These are phyloP conservation scores for Formica aserva DNA, from an alignment of 2,888 invertebrate genomes.

Conservation along the genomic window DNA sequence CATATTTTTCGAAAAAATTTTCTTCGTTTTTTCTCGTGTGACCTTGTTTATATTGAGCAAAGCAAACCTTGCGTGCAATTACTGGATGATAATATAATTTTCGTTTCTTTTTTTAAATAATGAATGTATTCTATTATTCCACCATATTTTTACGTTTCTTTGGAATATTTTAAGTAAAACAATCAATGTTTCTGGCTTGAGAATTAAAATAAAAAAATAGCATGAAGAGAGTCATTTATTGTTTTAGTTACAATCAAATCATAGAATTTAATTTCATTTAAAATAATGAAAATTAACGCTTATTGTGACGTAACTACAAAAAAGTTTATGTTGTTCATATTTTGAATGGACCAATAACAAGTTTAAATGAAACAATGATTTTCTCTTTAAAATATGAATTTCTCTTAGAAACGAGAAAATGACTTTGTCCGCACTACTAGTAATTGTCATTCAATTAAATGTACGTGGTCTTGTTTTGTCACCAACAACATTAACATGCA, in stretches of 20 bases:
- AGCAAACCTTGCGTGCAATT: constrained; percentile 28
- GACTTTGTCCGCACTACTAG: background rate
- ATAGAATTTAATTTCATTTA: background rate
- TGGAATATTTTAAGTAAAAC: background rate
- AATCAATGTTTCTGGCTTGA: background rate
- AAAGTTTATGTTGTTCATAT: background rate
- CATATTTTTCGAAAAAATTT: background rate
- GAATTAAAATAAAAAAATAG: background rate
- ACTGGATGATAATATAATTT: background rate
- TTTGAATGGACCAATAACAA: background rate
- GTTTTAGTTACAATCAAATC: background rate
- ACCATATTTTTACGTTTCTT: background rate
- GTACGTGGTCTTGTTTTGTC: constrained; percentile 24
- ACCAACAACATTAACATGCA: constrained; percentile 53
- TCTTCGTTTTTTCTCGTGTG: constrained; percentile 23
- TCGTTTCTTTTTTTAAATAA: constrained; percentile 1
- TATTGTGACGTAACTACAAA: background rate
- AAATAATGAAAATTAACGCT: background rate
- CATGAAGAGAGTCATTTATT: background rate
- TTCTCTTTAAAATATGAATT: background rate
- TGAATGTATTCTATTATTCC: background rate
- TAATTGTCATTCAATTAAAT: constrained; percentile 25
- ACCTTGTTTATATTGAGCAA: constrained; percentile 27
- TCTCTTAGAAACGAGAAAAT: background rate
- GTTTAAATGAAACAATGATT: background rate